Base-by-base conservation (phyloP, 2,113 vertebrate genomes). In the Brachyhypopomus gauderio region DNA sequence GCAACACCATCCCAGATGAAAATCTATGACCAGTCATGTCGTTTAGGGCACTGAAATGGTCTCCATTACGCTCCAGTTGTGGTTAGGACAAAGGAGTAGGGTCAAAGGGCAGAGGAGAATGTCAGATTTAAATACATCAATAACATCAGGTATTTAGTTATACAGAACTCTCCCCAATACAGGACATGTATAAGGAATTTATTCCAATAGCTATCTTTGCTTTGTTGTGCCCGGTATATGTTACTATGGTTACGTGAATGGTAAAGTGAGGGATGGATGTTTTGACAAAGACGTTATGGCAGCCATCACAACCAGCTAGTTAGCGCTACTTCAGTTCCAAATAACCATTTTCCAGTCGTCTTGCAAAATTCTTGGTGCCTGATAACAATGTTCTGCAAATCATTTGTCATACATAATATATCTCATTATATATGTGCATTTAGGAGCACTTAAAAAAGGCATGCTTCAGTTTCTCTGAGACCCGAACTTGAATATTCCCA, bases 1-100 rank as follows among this genome's bases (percentile, higher is more conserved):
- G 62, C 41, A 72, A 76, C 83, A 76, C 45, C 77, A 76, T 80
- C 77, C 64, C 78, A 84, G 80, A 84, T 80, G 77, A 84, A 59
- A 80, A 84, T 70, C 63, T 76, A 84, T 79, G 64, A 20, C 59
- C 36, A 11, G 12, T 34, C 3, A 11, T 52, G 19, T 45, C 69
- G 55, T 22, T 70, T 60, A 45, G 20, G 55, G 66, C 20, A 9
- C 45, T 19, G 60, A 73, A 30, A 12, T 45, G 14, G 71, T 27
- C 41, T 67, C 80, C 52, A 76, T 76, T 81, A 76, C 2, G 48
- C 30, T 36, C 75, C 63, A 67, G 69, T 75, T 75, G 63, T 41
- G 62, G 63, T 45, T 7, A 22, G 72, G 38, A 75, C 70, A 60
- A 8, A 1, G 56, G 34, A 64, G 45, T 6, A 34, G 41, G 17